These are phyloP conservation scores for Desmophyllum pertusum DNA, from an alignment of 92 coral and sea anemone species.

Conservation along the genomic window DNA sequence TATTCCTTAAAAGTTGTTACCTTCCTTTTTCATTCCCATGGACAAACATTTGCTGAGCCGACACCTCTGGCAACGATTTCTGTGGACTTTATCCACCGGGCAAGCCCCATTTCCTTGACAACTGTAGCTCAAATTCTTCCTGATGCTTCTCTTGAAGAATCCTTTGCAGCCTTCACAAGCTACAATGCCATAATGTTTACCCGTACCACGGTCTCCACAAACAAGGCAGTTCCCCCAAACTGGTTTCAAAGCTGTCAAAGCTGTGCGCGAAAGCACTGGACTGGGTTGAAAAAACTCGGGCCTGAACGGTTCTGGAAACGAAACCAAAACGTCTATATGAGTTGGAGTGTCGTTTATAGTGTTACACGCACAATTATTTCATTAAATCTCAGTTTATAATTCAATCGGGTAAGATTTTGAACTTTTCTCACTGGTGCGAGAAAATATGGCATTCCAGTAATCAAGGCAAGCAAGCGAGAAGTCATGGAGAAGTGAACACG, in stretches of 20 bases:
- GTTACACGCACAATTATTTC: neutral
- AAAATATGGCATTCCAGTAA: constrained; percentile 1
- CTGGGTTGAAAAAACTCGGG: neutral
- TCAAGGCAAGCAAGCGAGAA: no score
- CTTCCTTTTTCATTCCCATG: constrained; percentile 94
- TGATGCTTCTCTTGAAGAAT: constrained; percentile 88
- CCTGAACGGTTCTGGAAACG: constrained; percentile 18
- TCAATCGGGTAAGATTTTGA: neutral
- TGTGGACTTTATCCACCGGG: constrained; percentile 82
- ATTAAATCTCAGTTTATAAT: neutral
- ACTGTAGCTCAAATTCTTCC: constrained; percentile 77
- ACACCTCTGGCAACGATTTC: constrained; percentile 95
- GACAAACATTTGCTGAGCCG: constrained; percentile 84
- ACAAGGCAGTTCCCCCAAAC: constrained; percentile 88
- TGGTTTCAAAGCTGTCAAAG: constrained; percentile 24
- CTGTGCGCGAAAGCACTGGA: neutral
- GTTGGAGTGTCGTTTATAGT: no score
- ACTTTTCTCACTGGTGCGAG: neutral
- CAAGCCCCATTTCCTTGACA: constrained; percentile 84
- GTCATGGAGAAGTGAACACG: no score
- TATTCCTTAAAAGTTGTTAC: no score
- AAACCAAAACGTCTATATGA: neutral
- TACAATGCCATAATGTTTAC: constrained; percentile 93
- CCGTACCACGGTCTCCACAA: constrained; percentile 92
- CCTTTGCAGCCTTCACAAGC: constrained; percentile 99